Base-by-base conservation (phyloP, 2,797 vertebrate species). In the Esox masquinongy region DNA sequence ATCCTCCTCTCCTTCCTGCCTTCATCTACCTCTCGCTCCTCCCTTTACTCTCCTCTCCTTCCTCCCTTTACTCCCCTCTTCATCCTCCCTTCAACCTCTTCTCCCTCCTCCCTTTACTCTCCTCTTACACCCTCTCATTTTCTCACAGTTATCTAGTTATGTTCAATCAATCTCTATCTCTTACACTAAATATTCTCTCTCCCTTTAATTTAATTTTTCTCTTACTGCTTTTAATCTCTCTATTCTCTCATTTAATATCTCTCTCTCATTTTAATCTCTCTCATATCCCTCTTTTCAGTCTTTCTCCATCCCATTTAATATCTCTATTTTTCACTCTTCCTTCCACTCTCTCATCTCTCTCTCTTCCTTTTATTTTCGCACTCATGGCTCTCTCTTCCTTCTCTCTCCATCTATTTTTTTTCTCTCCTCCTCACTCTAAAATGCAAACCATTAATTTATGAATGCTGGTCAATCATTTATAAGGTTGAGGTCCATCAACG, bases 401-500 rank as follows among this genome's bases (percentile, higher is more conserved):
- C 22, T 4, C 17, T 67, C 9, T 43, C 47, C 15, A 53, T 73
- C 75, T 80, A 73, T 5, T 50, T 76, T 3, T 79, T 76, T 68
- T 19, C 22, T 66, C 64, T 17, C 61, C 74, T 66, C 26, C 11
- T 14, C 8, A 3, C 59, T 15, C 64, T 17, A 17, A 71, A 82
- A 78, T 29, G 53, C 39, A 75, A 64, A 72, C 36, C 68, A 79
- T 81, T 79, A 34, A 79, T 78, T 50, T 80, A 61, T 80, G 8
- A 69, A 75, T 74, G 26, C 69, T 76, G 74, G 83, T 89, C 77
- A 85, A 84, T 79, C 36, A 73, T 73, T 81, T 34, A 83, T 70
- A 83, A 68, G n/a, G 53, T 17, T 4, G 49, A 69, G 59, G 22
- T 80, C 79, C 39, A 78, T 66, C 68, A 86, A 51, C 63, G 14